A percentile compares a stretch with the other conserved stretches of the same genome.
Evolutionary conservation across 1,140 invertebrate genomes (phyloP).

Genomic region (Polypedilum vanderplanki): DNA sequence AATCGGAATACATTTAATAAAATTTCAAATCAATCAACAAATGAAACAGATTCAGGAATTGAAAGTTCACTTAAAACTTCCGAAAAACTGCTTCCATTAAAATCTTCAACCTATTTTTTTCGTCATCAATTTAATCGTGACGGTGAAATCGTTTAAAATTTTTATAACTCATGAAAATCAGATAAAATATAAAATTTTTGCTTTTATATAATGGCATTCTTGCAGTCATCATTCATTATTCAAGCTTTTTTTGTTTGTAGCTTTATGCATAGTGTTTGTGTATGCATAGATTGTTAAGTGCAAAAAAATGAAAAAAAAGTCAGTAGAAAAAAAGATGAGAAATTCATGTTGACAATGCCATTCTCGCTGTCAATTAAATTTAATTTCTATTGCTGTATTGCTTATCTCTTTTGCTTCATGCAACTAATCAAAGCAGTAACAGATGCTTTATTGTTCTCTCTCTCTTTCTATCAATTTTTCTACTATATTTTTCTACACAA

Average conservation of each 20-base stretch:
- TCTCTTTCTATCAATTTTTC: neutral
- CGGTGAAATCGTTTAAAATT: constrained; percentile 21
- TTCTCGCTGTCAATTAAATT: neutral
- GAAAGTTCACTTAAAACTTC: neutral
- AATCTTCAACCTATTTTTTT: neutral
- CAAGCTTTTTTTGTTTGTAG: too few species aligned
- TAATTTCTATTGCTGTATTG: neutral
- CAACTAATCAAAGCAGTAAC: neutral
- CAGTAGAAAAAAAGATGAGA: too few species aligned
- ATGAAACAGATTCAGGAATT: constrained; percentile 18
- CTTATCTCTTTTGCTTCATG: neutral
- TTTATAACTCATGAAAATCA: neutral
- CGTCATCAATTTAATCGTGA: neutral
- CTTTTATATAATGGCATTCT: too few species aligned
- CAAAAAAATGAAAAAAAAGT: too few species aligned
- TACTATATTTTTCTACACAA: neutral
- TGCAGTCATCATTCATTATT: too few species aligned
- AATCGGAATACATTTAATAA: neutral
- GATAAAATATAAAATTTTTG: too few species aligned
- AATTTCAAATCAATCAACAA: neutral
- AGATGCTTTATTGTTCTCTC: constrained; percentile 10
- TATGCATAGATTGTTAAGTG: too few species aligned
- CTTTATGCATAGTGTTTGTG: too few species aligned
- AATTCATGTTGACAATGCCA: neutral
- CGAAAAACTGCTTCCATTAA: neutral